Base-by-base conservation (phyloP, 2,797 vertebrate species). In the Cyprinella venusta region DNA sequence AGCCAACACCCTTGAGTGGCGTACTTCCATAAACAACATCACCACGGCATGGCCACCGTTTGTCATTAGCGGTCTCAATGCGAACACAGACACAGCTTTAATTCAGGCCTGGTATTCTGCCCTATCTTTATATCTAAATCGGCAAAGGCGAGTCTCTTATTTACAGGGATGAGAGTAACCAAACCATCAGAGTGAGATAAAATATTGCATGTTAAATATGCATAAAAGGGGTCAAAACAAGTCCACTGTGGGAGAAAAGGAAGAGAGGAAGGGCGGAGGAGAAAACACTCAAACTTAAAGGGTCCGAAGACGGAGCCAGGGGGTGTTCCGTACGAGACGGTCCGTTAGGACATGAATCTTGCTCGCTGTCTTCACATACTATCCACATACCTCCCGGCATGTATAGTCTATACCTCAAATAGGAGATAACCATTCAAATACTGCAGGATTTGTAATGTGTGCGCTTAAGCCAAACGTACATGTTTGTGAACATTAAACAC, bases 1-100 rank as follows among this genome's bases (percentile, higher is more conserved):
- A 93, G 92, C 89, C 91, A 93, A 93, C 93, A 93, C 91, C 92
- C 93, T 93, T 86, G 90, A 94, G 93, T 93, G 92, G 91, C 80
- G 87, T 86, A 91, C 91, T 89, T 94, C 89, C 91, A 92, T 92
- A 92, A 94, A 93, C 91, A 93, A 93, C 92, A 91, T 88, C 90
- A 90, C 92, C 89, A 87, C 89, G 33, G 86, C 85, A 88, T 92
- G 89, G 88, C 88, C 92, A 79, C 92, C 90, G 86, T 93, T 93
- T 92, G 92, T 91, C 91, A 94, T 93, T 90, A 91, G 93, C 81
- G 92, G 92, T 93, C 88, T 82, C 78, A 79, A 88, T 86, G 91
- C 91, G 88, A 91, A 92, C 89, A 76, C 89, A 88, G 89, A 88
- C 89, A 86, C 86, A 90, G 90, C 90, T 92, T 90, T 88, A 87